These are phyloP conservation scores for Solea senegalensis DNA, from an alignment of 2,113 vertebrate species.

Conservation along the genomic window DNA sequence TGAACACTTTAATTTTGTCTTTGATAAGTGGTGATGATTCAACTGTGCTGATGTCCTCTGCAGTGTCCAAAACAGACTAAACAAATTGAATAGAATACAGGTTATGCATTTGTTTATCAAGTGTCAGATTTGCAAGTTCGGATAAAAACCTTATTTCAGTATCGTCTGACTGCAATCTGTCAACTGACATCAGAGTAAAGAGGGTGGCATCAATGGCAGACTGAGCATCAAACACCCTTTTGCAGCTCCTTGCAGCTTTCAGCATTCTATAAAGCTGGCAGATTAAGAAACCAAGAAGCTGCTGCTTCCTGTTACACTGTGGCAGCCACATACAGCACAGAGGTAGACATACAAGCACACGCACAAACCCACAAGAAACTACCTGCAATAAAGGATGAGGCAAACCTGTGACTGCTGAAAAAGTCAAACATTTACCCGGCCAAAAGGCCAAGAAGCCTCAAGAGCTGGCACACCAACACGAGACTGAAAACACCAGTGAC, in stretches of 20 bases:
- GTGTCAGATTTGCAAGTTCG: background rate
- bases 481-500: conserved; percentile 21
- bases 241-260: conserved; percentile 33
- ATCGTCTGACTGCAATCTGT: background rate
- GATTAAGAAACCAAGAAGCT: conserved; percentile 11
- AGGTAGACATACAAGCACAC: background rate
- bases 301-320: conserved; percentile 47
- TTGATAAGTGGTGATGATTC: too few species aligned
- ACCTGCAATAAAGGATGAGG: conserved; percentile 3
- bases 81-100: too few species aligned
- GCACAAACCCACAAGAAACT: background rate
- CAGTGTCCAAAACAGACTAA: too few species aligned
- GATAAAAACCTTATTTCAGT: background rate
- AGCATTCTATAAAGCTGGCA: conserved; percentile 9
- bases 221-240: background rate
- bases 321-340: conserved; percentile 11
- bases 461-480: background rate
- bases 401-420: background rate
- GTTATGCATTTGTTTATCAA: background rate
- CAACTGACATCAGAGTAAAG: conserved; percentile 1
- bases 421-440: conserved; percentile 59
- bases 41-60: too few species aligned
- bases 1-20: too few species aligned
- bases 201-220: background rate
- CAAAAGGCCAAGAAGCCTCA: conserved; percentile 3